These are phyloP conservation scores for Gerris lacustris DNA, from an alignment of 2,888 invertebrate species.

Conservation along the genomic window DNA sequence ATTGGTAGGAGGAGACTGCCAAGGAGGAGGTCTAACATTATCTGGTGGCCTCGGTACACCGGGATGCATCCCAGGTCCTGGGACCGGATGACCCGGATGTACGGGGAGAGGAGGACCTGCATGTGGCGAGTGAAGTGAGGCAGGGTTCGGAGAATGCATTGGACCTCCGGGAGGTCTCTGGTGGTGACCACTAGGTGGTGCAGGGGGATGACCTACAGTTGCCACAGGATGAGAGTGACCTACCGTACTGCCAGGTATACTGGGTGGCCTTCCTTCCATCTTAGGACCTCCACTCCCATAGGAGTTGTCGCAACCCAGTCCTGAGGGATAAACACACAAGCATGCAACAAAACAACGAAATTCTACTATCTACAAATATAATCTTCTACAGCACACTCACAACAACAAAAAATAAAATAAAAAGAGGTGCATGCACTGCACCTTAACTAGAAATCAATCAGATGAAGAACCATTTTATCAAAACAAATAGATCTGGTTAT, in stretches of 20 bases:
- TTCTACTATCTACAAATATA: neutral
- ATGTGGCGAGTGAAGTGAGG: conserved; percentile 16
- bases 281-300: neutral
- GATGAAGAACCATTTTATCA: no score
- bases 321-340: neutral
- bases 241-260: neutral
- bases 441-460: no score
- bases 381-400: neutral
- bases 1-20: conserved; percentile 36
- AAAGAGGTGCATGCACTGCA: no score
- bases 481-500: no score
- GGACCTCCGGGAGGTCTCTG: conserved; percentile 21
- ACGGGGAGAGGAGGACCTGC: neutral
- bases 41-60: neutral
- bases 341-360: neutral
- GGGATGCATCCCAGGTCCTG: neutral
- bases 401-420: no score
- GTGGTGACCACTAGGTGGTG: conserved; percentile 24
- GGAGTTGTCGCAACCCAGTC: neutral
- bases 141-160: conserved; percentile 14
- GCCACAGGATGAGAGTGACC: no score
- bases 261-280: neutral
- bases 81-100: neutral
- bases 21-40: conserved; percentile 31
- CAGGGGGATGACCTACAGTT: conserved; percentile 26